These are phyloP conservation scores for Leucophenga varia DNA, from an alignment of 1,140 invertebrate species.

Conservation along the genomic window DNA sequence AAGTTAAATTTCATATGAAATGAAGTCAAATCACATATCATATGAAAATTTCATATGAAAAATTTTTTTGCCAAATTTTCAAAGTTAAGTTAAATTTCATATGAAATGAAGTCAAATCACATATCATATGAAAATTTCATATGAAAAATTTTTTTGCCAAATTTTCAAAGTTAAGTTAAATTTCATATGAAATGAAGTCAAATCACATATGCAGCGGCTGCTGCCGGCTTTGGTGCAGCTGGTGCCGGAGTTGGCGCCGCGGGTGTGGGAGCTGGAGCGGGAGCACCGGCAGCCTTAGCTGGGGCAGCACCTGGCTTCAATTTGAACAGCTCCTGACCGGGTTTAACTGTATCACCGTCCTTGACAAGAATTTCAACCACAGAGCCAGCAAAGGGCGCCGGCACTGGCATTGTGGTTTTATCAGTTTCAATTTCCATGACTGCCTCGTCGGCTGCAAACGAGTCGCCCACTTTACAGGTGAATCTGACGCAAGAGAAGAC, in stretches of 20 bases:
- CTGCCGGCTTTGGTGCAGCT: conserved; percentile 57
- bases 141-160: no score
- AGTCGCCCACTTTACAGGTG: conserved; percentile 83
- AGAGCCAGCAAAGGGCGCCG: conserved; percentile 81
- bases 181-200: no score
- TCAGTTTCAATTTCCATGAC: conserved; percentile 99
- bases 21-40: background rate
- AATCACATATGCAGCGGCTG: conserved; percentile 59
- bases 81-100: no score
- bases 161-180: no score
- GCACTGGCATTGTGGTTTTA: conserved; percentile 95
- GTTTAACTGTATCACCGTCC: conserved; percentile 89
- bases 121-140: no score
- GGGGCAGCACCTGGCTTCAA: conserved; percentile 64
- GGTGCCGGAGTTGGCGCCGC: no score
- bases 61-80: no score
- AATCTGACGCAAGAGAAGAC: conserved; percentile 57
- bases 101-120: no score
- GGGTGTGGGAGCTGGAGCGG: conserved; percentile 59
- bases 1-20: no score
- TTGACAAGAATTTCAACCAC: conserved; percentile 84
- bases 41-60: background rate
- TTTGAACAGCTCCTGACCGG: conserved; percentile 82
- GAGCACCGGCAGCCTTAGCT: no score
- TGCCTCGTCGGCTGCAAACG: conserved; percentile 90